Base-by-base conservation (phyloP, 2,113 vertebrate genomes). In the Lipophrys pholis region DNA sequence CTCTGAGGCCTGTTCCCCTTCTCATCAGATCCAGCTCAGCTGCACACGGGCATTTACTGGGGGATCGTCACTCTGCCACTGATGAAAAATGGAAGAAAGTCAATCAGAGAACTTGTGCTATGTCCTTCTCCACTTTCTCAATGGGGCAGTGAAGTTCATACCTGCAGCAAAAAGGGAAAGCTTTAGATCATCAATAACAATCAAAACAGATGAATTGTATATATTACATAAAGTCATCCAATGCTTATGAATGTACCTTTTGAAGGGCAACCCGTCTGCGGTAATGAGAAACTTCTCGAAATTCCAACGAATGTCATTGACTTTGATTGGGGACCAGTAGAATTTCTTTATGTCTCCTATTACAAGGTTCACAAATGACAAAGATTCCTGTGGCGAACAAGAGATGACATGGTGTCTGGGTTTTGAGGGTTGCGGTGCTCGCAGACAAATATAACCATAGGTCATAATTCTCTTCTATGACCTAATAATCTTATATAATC, bases 261-360 rank as follows among this genome's bases (percentile, higher is more conserved):
- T 94, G 76, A 85, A 91, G 40, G 93, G 94, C 8, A 48, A 46
- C 35, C 94, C 94, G 30, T 94, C 75, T 64, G 89, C 85, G n/a
- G 68, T 78, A 45, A 95, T 88, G 6, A 95, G 85, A 67, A 95
- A 95, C 83, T 90, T 94, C 66, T 95, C 94, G 83, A 95, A 95
- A 85, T 95, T 95, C 94, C 94, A 95, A 3, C 93, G 89, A 16
- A 95, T 90, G 76, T 95, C 94, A 52, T 91, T 93, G 66, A 91
- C 92, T 59, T 90, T 92, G 52, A 95, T 86, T 6, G 94, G 93
- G 30, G 91, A 92, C 94, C 94, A 95, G 73, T 89, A 93, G 48
- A 95, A 85, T 85, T 91, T 94, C 74, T 86, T 93, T 12, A 81
- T 83, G 48, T 95, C 94, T 70, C 94, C 94, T 75, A 94, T 90